Conservation (phyloP, 2,888 invertebrate species). For the Hydrotaea cyrtoneurina region DNA sequence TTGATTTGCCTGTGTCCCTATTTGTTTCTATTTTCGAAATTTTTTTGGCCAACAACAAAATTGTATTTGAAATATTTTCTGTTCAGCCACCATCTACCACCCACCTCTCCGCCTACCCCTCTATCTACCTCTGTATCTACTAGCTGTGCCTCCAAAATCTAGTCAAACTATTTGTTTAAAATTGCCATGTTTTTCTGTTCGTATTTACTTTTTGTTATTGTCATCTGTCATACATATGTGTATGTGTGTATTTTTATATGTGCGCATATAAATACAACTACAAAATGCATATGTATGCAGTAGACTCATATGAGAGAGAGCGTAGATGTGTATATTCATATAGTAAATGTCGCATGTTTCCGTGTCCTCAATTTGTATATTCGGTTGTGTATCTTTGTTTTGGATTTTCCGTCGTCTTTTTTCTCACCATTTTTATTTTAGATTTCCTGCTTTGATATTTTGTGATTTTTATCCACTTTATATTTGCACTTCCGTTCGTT, state of each 20-base stretch:
- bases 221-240: neutral
- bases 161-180: conserved; percentile 4
- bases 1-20: conserved; percentile 2
- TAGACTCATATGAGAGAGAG: neutral
- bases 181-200: conserved; percentile 1
- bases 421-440: conserved; percentile 56
- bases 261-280: neutral
- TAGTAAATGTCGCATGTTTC: conserved; percentile 71
- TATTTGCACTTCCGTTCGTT: conserved; percentile 49
- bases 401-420: conserved; percentile 27
- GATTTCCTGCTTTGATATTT: conserved; percentile 65
- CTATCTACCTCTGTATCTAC: neutral
- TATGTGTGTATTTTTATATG: too few species aligned
- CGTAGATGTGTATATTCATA: too few species aligned
- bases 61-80: neutral
- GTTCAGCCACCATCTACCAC: too few species aligned
- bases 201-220: conserved; percentile 10
- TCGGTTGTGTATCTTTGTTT: conserved; percentile 40
- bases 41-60: conserved; percentile 3
- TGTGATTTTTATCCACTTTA: conserved; percentile 54
- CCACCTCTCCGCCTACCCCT: neutral
- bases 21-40: conserved; percentile 2
- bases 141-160: neutral
- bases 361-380: conserved; percentile 69
- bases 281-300: neutral